Base-by-base conservation (phyloP, 2,888 invertebrate genomes). In the Stenodera caucasica region DNA sequence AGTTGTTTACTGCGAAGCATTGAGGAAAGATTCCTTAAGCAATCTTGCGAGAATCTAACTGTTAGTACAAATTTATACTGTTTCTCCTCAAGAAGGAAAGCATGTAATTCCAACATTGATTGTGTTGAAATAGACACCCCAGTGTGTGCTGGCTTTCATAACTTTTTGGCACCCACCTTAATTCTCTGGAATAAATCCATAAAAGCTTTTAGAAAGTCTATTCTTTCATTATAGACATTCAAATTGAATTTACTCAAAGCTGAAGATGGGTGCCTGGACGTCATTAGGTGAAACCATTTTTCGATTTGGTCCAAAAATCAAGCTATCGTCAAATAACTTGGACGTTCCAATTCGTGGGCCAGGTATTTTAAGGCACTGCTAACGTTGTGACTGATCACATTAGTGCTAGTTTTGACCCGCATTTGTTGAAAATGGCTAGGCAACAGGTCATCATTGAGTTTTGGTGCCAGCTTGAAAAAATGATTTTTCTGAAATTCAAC, bases 241-340 rank as follows among this genome's bases (percentile, higher is more conserved):
- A 35, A 29, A 29, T 61, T 63, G 7, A 57, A 51, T 64, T 66
- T 64, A 52, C 66, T 66, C 37, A 67, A 26, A 11, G 68, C 67
- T 50, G 37, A 37, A 11, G 55, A 35, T 50, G 65, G 62, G 57
- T 62, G 57, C 60, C 69, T 40, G 23, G 61, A 67, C 33, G 70
- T 68, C 69, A 70, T 69, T 18, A 71, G 53, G 26, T 49, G 40
- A 57, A 70, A 69, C 67, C 70, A 71, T 49, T 68, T 61, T 50
- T 62, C 67, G 5, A 70, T 49, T 26, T 62, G 49, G 56, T 67
- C 64, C 11, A 68, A 21, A 57, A 68, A 71, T 69, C 68, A 71
- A 9, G 68, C 69, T n/a, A n/a, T n/a, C n/a, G n/a, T n/a, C n/a
- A n/a, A n/a, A n/a, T n/a, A n/a, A n/a, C n/a, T n/a, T n/a, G n/a